Conservation (phyloP, 2,113 vertebrate species). For the Rutilus rutilus region DNA sequence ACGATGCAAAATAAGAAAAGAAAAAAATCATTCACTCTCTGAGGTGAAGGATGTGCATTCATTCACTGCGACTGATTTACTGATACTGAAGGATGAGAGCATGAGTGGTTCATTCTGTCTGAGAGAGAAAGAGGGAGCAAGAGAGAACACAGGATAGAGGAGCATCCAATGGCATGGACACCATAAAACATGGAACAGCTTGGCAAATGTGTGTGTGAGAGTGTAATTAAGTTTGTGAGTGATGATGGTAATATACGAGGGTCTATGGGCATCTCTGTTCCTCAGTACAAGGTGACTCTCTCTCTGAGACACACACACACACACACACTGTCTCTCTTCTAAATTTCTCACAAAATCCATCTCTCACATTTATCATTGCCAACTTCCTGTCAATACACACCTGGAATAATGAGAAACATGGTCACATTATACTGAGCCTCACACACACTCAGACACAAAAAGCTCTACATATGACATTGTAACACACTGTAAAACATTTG, state of each 20-base stretch:
- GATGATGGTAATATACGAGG: slow-evolving; percentile 51
- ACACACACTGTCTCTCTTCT: slow-evolving; percentile 30
- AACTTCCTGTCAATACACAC: slow-evolving; percentile 45
- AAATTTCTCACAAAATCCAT: slow-evolving; percentile 41
- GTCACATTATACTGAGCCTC: neutral
- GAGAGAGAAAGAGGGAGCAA: neutral
- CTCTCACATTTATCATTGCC: slow-evolving; percentile 47
- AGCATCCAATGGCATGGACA: slow-evolving; percentile 26
- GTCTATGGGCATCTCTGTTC: slow-evolving; percentile 39
- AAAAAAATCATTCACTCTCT: neutral
- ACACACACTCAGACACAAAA: slow-evolving; percentile 7
- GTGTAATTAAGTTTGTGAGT: slow-evolving; percentile 38
- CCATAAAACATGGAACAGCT: slow-evolving; percentile 18
- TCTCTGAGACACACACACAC: slow-evolving; percentile 22
- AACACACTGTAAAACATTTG: neutral
- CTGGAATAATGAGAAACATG: slow-evolving; percentile 42
- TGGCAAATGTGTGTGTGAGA: slow-evolving; percentile 19
- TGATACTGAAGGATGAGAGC: neutral
- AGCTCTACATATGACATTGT: neutral
- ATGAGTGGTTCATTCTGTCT: slow-evolving; percentile 14
- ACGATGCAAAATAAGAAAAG: slow-evolving; percentile 3
- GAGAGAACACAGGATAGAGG: neutral
- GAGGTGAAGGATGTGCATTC: slow-evolving; percentile 28
- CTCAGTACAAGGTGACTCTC: slow-evolving; percentile 53
- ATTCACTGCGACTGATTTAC: slow-evolving; percentile 30